Evolutionary conservation across 2,888 invertebrate species (phyloP), one percentile per base, ranked within the genome.

Genomic region (Lomographa bimaculata): DNA sequence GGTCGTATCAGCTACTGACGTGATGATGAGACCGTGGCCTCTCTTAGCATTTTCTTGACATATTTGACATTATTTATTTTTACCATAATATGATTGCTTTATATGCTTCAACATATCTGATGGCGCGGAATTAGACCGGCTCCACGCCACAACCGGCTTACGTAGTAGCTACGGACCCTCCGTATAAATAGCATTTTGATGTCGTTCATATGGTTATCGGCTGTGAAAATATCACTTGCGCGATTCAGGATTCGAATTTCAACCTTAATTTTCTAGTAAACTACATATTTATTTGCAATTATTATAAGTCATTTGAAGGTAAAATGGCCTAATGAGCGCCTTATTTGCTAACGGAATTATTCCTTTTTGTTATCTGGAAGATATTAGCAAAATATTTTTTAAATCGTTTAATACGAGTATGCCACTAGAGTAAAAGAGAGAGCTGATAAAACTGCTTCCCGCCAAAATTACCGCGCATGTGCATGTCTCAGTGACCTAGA

Each of bases 81-180:
- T 76, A 75, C 77, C 75, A 76, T 81, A 67, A 77, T 79, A 80
- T 81, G 79, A 80, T 79, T 79, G 76, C 78, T 77, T 77, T 12
- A 46, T 10, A 46, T 64, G 79, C 79, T 76, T 79, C 74, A 76
- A 74, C 79, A 73, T 78, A 80, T 77, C 73, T 75, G 80, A 73
- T 79, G 80, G 76, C 83, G 61, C 64, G 76, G 83, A 79, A 51
- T 70, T 79, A 77, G 79, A 72, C 77, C 83, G 84, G 87, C 66
- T 79, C 82, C 79, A 61, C 65, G 80, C 79, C 84, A 76, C 46
- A 52, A 73, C 86, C 85, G 79, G 76, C 66, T 56, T 55, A 78
- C 85, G 77, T 69, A 82, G 87, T 87, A 87, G 85, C 87, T 74
- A 84, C 82, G 87, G 86, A 87, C 87, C 76, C 73, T 75, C 85